These are phyloP conservation scores for Mycalesis mineus DNA, from an alignment of 2,888 invertebrate genomes.

Conservation along the genomic window DNA sequence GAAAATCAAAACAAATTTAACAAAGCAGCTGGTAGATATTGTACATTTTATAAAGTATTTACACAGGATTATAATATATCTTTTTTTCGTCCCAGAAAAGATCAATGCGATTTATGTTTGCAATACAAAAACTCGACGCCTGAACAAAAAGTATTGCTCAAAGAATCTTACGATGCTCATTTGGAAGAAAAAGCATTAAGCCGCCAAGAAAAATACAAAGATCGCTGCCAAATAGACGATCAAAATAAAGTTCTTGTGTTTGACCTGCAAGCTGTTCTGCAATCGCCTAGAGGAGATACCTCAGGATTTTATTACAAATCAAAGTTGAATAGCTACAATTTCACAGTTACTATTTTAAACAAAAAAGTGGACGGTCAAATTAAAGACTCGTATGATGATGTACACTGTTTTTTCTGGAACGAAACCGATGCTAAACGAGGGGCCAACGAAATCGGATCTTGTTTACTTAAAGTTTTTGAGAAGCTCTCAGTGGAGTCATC, in stretches of 20 bases:
- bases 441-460: slow-evolving; percentile 31
- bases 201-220: slow-evolving; percentile 27
- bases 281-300: slow-evolving; percentile 28
- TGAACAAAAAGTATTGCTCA: neutral
- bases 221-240: slow-evolving; percentile 28
- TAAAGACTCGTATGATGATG: slow-evolving; percentile 22
- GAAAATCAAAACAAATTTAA: too few species aligned
- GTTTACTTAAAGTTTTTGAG: slow-evolving; percentile 18
- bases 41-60: too few species aligned
- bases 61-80: too few species aligned
- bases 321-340: slow-evolving; percentile 29
- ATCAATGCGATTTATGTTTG: too few species aligned
- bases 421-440: slow-evolving; percentile 33
- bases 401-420: slow-evolving; percentile 33
- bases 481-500: neutral
- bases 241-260: slow-evolving; percentile 28
- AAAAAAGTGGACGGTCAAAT: slow-evolving; percentile 21
- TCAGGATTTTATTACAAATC: slow-evolving; percentile 30
- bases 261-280: slow-evolving; percentile 32
- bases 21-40: too few species aligned
- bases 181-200: slow-evolving; percentile 25
- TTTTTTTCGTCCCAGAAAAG: too few species aligned
- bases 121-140: neutral
- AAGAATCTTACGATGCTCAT: slow-evolving; percentile 14
- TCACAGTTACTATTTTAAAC: slow-evolving; percentile 20